These are phyloP conservation scores for Disparrhopalites patrizii DNA, from an alignment of 2,888 invertebrate genomes.

Conservation along the genomic window DNA sequence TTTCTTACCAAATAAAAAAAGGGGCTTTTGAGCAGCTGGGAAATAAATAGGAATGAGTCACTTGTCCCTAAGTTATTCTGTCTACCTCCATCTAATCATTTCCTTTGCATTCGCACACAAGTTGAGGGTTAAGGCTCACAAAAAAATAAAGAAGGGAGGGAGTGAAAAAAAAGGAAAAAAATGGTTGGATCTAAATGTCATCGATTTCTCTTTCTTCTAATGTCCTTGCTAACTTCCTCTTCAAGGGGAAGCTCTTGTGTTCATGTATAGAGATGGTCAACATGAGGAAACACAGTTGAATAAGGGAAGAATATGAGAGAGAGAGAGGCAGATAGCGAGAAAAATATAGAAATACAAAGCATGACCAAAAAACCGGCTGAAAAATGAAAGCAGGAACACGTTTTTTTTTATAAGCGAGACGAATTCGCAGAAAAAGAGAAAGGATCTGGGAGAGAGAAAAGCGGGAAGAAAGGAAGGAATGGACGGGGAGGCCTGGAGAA, in stretches of 20 bases:
- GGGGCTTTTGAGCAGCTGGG: background rate
- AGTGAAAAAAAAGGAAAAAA: background rate
- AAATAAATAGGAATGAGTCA: conserved; percentile 3
- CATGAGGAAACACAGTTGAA: background rate
- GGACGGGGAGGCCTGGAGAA: too few relatives aligned
- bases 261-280: too few relatives aligned
- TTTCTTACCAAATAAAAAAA: background rate
- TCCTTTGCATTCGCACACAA: background rate
- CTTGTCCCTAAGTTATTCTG: background rate
- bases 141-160: background rate
- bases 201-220: conserved; percentile 5
- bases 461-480: too few relatives aligned
- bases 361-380: background rate
- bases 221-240: background rate
- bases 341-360: too few relatives aligned
- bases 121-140: background rate
- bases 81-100: conserved; percentile 14
- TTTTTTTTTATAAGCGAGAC: too few relatives aligned
- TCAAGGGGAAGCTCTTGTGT: background rate
- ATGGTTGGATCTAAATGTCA: conserved; percentile 7
- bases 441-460: too few relatives aligned
- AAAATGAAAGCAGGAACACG: conserved; percentile 1
- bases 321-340: conserved; percentile 13
- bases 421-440: too few relatives aligned
- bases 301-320: background rate